Evolutionary conservation across 2,888 invertebrate genomes (phyloP), one percentile per base, ranked within the genome.

Genomic region (Drosophila mettleri): DNA sequence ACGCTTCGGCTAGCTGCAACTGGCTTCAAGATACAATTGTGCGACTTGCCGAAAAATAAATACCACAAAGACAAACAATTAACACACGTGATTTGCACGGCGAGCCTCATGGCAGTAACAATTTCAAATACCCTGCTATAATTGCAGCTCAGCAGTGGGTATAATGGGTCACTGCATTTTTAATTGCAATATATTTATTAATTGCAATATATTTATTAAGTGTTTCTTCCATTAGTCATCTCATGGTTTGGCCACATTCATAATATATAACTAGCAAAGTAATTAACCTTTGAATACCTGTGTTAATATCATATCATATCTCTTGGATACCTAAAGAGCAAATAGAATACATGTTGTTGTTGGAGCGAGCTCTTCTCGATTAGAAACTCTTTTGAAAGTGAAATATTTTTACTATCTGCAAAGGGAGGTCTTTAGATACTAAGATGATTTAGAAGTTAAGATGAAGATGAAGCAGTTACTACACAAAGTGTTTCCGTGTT

Each of bases 61-160:
- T 49, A 33, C 12, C 46, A 49, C 10, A 63, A 51, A 53, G 53
- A 61, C 49, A 46, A 70, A 62, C 80, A 82, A 82, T 82, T 81
- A 74, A 77, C 68, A 67, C 79, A 82, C 67, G 66, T 81, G 79
- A 79, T 77, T 84, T 84, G 85, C 74, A 79, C 85, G 74, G 51
- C 51, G 67, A 78, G 71, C 62, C 70, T 58, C 53, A 16, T 45
- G 53, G 48, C 62, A 51, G 43, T 34, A 52, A 20, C 54, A 57
- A 14, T 41, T 31, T 46, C 22, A 4, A 0, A 49, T 24, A 49
- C 49, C 49, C 49, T 49, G 24, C 8, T 2, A 29, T 9, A 18
- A 48, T 4, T 20, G 1, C 2, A 18, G 27, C 0, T 1, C 1
- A 7, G 2, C 10, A 7, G 1, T 3, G 27, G 45, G 16, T 18